Evolutionary conservation across 1,140 invertebrate species (phyloP), one percentile per base, ranked within the genome.

Genomic region (Sycobia sp.): DNA sequence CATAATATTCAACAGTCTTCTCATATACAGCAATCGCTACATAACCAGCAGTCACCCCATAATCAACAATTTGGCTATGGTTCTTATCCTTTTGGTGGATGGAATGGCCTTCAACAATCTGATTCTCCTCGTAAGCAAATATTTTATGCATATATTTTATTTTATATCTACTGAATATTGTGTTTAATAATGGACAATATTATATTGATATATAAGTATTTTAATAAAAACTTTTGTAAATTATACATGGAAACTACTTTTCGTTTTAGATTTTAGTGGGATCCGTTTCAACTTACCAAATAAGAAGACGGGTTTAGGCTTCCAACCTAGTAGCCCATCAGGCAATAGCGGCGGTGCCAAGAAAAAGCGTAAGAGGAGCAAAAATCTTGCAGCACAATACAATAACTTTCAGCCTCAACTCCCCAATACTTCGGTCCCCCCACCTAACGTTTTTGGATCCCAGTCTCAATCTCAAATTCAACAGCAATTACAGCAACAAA

Each of bases 361-460:
- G 81, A 91, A 90, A 79, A 91, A 90, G 73, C 86, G 89, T 59
- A 91, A 90, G 76, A 86, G 84, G 68, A 88, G 88, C 66, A 89
- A 89, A 41, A 89, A 88, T 74, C 65, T 76, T 43, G 75, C 73
- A 18, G 76, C 77, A 49, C 77, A 81, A 84, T 84, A 74, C 76
- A 85, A 76, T 81, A 85, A 67, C 77, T 82, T 77, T 76, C 81
- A 71, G 75, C 75, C 66, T 10, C 23, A 38, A 25, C 50, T 23
- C 11, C 61, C 53, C 3, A 59, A 65, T 22, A 65, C 55, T 1
- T 65, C 62, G 3, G 22, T 65, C n/a, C 62, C 62, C 7, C 62
- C 62, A 16, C 62, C 62, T 9, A 54, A 47, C 61, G 76, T 72
- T 62, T 44, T 49, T 63, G 11, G 73, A 66, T 14, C 41, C 68